Evolutionary conservation across 2,888 invertebrate species (phyloP).

Genomic region (Opisthograptis luteolata): DNA sequence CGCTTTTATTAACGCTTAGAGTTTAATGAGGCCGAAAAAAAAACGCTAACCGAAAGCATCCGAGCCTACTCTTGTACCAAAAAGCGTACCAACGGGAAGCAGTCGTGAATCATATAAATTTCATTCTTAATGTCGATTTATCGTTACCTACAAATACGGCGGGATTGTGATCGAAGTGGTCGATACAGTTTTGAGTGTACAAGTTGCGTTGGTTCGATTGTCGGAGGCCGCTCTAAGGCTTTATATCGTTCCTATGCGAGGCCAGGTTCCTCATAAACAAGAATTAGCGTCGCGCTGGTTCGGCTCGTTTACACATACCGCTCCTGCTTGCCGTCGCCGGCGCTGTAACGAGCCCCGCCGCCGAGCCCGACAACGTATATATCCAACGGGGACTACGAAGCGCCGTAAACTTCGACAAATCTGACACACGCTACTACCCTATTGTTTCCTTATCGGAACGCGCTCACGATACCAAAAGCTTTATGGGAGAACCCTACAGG

Average conservation of each 20-base stretch:
- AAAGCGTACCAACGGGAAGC: slow-evolving; percentile 45
- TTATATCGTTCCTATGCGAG: slow-evolving; percentile 63
- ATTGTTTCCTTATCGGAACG: slow-evolving; percentile 64
- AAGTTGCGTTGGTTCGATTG: slow-evolving; percentile 59
- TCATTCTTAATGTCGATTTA: slow-evolving; percentile 53
- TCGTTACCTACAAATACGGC: slow-evolving; percentile 48
- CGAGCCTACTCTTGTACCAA: slow-evolving; percentile 36
- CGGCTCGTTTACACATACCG: slow-evolving; percentile 81
- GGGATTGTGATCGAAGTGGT: slow-evolving; percentile 55
- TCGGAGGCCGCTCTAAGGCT: slow-evolving; percentile 65
- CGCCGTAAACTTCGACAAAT: slow-evolving; percentile 68
- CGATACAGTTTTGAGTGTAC: slow-evolving; percentile 57
- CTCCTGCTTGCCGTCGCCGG: slow-evolving; percentile 65
- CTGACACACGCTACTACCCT: slow-evolving; percentile 58
- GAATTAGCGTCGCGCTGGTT: slow-evolving; percentile 79
- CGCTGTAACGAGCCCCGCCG: slow-evolving; percentile 62
- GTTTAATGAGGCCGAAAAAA: slow-evolving; percentile 57
- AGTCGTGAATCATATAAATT: slow-evolving; percentile 53
- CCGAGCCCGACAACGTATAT: slow-evolving; percentile 48
- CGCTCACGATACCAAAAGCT: slow-evolving; percentile 38
- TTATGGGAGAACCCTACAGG: slow-evolving; percentile 36
- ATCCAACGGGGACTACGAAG: slow-evolving; percentile 74
- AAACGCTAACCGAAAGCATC: slow-evolving; percentile 40
- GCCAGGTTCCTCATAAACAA: slow-evolving; percentile 76
- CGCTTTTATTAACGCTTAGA: slow-evolving; percentile 56